Percentiles rank a stretch among this genome's conserved stretches.
phyloP scores from a whole-genome alignment of 2,888 invertebrate species.

The Drosophila lacicola region DNA sequence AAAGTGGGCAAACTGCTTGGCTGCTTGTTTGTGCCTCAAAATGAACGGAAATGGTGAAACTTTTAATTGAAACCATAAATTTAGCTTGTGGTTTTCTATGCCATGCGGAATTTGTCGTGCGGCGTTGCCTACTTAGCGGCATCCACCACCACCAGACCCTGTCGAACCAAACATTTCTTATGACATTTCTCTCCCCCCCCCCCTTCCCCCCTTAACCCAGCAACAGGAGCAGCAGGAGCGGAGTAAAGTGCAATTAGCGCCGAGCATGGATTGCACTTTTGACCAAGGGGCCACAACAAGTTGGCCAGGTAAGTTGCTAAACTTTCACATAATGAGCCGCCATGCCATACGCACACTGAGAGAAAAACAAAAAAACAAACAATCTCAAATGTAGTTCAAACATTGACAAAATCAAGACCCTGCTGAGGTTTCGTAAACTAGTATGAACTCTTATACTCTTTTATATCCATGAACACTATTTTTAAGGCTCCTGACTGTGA shows the following conservation, averaged over 20 bases:
- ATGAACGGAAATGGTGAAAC: slow-evolving; percentile 80
- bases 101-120: slow-evolving; percentile 68
- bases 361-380: too few species aligned
- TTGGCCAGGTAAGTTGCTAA: slow-evolving; percentile 41
- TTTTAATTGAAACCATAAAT: slow-evolving; percentile 84
- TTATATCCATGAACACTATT: too few species aligned
- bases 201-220: not conserved
- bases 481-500: too few species aligned
- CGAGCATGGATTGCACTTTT: slow-evolving; percentile 63
- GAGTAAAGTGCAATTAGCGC: slow-evolving; percentile 67
- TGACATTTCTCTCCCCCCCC: too few species aligned
- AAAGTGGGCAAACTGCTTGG: slow-evolving; percentile 31
- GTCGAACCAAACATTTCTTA: not conserved
- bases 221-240: not conserved
- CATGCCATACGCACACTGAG: not conserved
- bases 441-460: too few species aligned
- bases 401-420: too few species aligned
- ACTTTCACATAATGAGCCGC: slow-evolving; percentile 42
- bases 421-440: too few species aligned
- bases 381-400: too few species aligned
- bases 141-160: not conserved
- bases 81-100: slow-evolving; percentile 69
- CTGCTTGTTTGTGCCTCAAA: slow-evolving; percentile 74
- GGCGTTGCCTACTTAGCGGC: slow-evolving; percentile 50
- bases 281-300: slow-evolving; percentile 57